phyloP scores from a whole-genome alignment of 2,888 invertebrate genomes.

The Parelbella ahira region DNA sequence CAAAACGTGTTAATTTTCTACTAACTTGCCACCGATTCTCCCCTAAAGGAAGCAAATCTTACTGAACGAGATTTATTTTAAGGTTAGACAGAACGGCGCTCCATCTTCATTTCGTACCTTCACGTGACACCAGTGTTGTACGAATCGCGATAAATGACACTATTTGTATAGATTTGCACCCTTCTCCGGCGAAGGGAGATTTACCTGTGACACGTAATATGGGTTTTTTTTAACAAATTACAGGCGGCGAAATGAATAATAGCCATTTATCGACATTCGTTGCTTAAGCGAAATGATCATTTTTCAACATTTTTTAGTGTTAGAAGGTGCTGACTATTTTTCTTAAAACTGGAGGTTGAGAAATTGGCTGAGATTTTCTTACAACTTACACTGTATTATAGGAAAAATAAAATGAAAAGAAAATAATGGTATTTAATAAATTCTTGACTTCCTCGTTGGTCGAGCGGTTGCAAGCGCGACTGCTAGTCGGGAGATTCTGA shows the following conservation, averaged over 20 bases:
- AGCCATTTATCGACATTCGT: conserved; percentile 6
- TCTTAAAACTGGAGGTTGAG: no score
- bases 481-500: no score
- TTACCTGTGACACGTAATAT: conserved; percentile 26
- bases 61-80: conserved; percentile 15
- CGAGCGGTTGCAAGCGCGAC: no score
- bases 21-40: not conserved
- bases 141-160: conserved; percentile 41
- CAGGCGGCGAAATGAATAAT: conserved; percentile 22
- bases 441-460: no score
- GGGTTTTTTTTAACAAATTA: conserved; percentile 26
- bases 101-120: conserved; percentile 30
- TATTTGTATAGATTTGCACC: conserved; percentile 51
- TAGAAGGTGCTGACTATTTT: no score
- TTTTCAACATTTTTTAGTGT: no score
- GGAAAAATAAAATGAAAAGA: no score
- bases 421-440: no score
- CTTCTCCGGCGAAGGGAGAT: conserved; percentile 27
- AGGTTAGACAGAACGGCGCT: conserved; percentile 19
- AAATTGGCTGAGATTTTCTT: no score
- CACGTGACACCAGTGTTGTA: conserved; percentile 35
- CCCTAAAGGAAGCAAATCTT: conserved; percentile 1
- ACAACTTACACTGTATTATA: no score
- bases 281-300: conserved; percentile 4
- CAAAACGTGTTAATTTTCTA: not conserved